Conservation (phyloP, 2,888 invertebrate genomes). For the Latrodectus hesperus region DNA sequence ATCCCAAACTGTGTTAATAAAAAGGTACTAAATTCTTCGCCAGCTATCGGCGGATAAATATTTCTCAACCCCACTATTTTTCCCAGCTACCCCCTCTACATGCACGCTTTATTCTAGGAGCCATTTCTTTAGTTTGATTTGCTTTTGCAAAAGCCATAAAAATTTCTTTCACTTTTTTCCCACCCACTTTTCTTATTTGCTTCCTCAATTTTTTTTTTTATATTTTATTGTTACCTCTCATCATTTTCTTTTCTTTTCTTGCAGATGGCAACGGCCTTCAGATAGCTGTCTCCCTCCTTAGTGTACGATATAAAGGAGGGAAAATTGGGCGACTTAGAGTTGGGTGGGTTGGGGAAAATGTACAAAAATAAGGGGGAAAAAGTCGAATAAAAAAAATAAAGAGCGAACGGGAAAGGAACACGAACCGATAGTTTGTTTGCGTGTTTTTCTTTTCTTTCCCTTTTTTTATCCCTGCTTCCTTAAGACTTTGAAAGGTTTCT, state of each 20-base stretch:
- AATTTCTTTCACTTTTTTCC: not conserved
- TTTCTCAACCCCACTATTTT: not conserved
- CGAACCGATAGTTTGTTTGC: conserved; percentile 48
- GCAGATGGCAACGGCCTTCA: conserved; percentile 14
- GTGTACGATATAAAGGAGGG: conserved; percentile 12
- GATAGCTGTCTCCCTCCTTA: conserved; percentile 11
- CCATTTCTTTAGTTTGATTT: not conserved
- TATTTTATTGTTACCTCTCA: not conserved
- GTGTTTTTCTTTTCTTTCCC: conserved; percentile 23
- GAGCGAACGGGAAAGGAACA: conserved; percentile 17
- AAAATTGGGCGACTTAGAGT: conserved; percentile 34
- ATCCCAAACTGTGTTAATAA: not conserved
- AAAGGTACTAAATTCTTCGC: not conserved
- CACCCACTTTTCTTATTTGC: not conserved
- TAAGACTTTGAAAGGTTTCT: conserved; percentile 30
- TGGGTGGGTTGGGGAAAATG: no score
- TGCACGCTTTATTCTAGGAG: not conserved
- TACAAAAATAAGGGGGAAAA: not conserved
- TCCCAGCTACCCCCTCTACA: not conserved
- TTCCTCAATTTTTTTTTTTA: not conserved
- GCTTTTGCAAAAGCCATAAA: conserved; percentile 21
- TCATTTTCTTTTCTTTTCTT: not conserved
- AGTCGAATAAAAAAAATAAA: not conserved
- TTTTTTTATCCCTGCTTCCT: not conserved
- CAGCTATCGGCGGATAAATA: not conserved